Percentiles rank a stretch among this genome's conserved stretches.
phyloP scores from a whole-genome alignment of 2,888 invertebrate genomes.

The Drosophila ochracea region DNA sequence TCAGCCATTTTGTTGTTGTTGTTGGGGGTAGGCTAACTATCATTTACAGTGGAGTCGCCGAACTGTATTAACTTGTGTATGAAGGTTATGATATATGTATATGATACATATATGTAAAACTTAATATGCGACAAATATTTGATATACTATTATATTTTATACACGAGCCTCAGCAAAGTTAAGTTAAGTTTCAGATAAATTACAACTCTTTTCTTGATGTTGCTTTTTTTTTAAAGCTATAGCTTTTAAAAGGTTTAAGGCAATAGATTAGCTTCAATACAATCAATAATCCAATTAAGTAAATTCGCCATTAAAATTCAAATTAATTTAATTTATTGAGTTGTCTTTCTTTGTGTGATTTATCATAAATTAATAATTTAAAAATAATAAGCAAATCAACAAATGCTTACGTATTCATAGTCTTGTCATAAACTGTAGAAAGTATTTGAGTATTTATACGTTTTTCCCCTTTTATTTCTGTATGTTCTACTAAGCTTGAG shows the following conservation, averaged over 20 bases:
- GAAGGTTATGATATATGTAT: too few relatives aligned
- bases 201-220: neutral
- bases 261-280: neutral
- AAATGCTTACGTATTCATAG: neutral
- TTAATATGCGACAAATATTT: neutral
- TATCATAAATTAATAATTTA: neutral
- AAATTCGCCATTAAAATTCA: neutral
- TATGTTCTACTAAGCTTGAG: neutral
- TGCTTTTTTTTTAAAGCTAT: neutral
- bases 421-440: neutral
- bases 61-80: slow-evolving; percentile 10
- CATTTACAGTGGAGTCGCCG: slow-evolving; percentile 35
- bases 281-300: slow-evolving; percentile 1
- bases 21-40: slow-evolving; percentile 40
- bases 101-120: neutral
- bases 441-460: neutral
- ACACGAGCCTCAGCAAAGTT: neutral
- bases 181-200: neutral
- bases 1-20: slow-evolving; percentile 53
- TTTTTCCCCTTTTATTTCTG: neutral
- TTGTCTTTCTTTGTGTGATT: neutral
- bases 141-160: neutral
- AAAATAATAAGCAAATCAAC: neutral
- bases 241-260: neutral
- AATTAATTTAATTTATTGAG: slow-evolving; percentile 1